These are phyloP conservation scores for Vesta saturnalis DNA, from an alignment of 2,888 invertebrate species.

Conservation along the genomic window DNA sequence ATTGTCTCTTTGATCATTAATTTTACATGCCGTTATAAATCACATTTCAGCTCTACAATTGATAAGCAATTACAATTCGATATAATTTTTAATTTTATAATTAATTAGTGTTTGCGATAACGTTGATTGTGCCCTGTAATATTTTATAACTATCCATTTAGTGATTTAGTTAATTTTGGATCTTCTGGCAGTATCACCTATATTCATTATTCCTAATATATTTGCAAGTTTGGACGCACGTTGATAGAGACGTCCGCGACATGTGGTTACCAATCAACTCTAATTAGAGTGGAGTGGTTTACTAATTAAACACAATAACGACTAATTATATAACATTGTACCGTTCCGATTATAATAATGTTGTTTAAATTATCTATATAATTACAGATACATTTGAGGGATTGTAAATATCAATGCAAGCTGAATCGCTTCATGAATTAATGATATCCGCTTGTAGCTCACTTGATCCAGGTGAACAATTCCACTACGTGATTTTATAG, in stretches of 20 bases:
- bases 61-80: too few species aligned
- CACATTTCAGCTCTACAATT: too few species aligned
- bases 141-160: too few species aligned
- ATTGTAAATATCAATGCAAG: constrained; percentile 38
- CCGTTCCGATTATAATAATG: constrained; percentile 40
- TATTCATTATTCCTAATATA: constrained; percentile 17
- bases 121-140: too few species aligned
- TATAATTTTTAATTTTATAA: too few species aligned
- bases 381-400: constrained; percentile 35
- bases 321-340: constrained; percentile 36
- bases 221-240: constrained; percentile 17
- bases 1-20: too few species aligned
- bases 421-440: constrained; percentile 38
- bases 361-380: constrained; percentile 43
- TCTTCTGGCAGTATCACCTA: constrained; percentile 11
- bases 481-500: constrained; percentile 29
- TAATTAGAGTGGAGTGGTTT: constrained; percentile 47
- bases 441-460: constrained; percentile 40
- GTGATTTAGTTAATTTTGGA: constrained; percentile 19
- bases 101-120: too few species aligned
- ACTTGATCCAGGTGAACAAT: constrained; percentile 40
- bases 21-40: too few species aligned
- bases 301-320: constrained; percentile 46
- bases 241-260: constrained; percentile 11
- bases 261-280: constrained; percentile 38